Evolutionary conservation across 2,797 vertebrate genomes (phyloP).

Genomic region (Enteromius viviparus): DNA sequence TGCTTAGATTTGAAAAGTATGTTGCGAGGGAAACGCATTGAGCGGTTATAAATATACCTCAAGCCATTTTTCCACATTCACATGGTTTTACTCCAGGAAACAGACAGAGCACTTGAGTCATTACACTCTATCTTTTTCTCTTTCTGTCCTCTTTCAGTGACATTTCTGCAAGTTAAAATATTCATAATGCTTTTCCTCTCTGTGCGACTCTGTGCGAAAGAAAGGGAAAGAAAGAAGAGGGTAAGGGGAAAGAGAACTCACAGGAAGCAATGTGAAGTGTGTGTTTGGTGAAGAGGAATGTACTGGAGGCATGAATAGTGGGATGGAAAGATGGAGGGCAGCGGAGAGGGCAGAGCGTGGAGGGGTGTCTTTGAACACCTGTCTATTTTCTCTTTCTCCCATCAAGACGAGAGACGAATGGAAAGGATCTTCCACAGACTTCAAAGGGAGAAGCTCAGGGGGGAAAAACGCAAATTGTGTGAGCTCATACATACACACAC

Average conservation of each 20-base stretch:
- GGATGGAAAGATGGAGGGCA: conserved; percentile 32
- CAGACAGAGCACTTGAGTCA: conserved; percentile 71
- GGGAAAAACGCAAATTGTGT: conserved; percentile 7
- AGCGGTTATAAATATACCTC: conserved; percentile 70
- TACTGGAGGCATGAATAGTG: conserved; percentile 14
- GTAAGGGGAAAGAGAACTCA: conserved; percentile 6
- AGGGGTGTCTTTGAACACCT: conserved; percentile 49
- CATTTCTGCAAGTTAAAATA: conserved; percentile 81
- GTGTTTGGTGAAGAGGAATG: conserved; percentile 41
- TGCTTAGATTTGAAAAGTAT: conserved; percentile 76
- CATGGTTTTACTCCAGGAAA: conserved; percentile 59
- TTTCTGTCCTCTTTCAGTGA: conserved; percentile 63
- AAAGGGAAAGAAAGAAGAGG: conserved; percentile 7
- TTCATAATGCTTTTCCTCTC: conserved; percentile 79
- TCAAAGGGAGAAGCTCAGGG: conserved; percentile 42
- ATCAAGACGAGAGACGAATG: conserved; percentile 29
- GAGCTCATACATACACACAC: background rate
- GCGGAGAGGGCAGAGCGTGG: conserved; percentile 34
- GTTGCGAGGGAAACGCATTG: conserved; percentile 64
- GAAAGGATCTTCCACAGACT: conserved; percentile 40
- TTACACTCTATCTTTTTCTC: conserved; percentile 73
- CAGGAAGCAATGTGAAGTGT: conserved; percentile 29
- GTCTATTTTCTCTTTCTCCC: conserved; percentile 34
- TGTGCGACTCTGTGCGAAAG: background rate
- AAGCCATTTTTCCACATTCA: conserved; percentile 36